Evolutionary conservation across 1,140 invertebrate species (phyloP).

Genomic region (Harpegnathos saltator): DNA sequence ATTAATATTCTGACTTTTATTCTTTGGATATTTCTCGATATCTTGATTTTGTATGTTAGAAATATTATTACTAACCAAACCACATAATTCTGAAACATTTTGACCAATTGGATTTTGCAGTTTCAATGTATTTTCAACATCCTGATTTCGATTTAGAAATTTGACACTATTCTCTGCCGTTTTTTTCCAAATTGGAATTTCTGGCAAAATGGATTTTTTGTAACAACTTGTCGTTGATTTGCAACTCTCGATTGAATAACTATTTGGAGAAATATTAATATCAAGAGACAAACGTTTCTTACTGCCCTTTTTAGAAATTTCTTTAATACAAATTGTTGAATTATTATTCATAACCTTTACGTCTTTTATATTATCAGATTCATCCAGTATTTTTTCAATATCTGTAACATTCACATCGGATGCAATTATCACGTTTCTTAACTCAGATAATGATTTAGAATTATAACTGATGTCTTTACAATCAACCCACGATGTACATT

Average conservation of each 20-base stretch:
- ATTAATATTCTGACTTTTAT: not conserved
- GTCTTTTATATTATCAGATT: slow-evolving; percentile 34
- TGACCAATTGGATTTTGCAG: slow-evolving; percentile 1
- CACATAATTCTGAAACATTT: not conserved
- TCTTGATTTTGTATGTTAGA: slow-evolving; percentile 1
- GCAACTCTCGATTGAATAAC: not conserved
- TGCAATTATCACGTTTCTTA: slow-evolving; percentile 11
- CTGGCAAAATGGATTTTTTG: slow-evolving; percentile 34
- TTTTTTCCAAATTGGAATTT: slow-evolving; percentile 66
- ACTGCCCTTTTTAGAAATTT: slow-evolving; percentile 72
- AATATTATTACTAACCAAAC: slow-evolving; percentile 1
- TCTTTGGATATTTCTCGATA: not conserved
- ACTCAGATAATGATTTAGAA: slow-evolving; percentile 50
- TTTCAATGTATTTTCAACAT: not conserved
- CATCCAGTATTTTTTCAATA: slow-evolving; percentile 65
- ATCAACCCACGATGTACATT: not conserved
- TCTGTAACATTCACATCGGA: slow-evolving; percentile 67
- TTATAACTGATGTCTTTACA: not conserved
- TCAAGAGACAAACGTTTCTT: slow-evolving; percentile 64
- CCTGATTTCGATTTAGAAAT: not conserved
- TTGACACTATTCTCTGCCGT: slow-evolving; percentile 20
- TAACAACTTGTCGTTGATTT: slow-evolving; percentile 2
- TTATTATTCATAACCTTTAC: slow-evolving; percentile 11
- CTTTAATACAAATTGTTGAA: not conserved
- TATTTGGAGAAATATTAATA: slow-evolving; percentile 23